phyloP scores from a whole-genome alignment of 2,113 vertebrate species.

The Micronycteris hirsuta region DNA sequence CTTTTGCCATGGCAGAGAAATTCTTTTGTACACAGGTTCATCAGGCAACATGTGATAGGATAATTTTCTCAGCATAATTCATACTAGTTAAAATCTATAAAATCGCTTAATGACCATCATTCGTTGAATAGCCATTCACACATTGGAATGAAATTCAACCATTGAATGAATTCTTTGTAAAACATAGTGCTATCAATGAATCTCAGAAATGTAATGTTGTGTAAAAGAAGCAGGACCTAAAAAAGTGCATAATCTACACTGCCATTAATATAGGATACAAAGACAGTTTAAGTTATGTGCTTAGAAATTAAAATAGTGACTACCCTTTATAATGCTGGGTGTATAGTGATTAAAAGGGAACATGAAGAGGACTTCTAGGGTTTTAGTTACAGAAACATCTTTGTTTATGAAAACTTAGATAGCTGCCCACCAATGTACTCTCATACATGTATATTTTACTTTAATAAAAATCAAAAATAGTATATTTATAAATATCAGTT shows the following conservation, averaged over 20 bases:
- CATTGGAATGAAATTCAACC: background rate
- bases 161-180: background rate
- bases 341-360: background rate
- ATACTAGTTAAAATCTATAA: background rate
- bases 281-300: background rate
- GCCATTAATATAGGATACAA: background rate
- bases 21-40: background rate
- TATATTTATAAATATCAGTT: background rate
- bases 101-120: background rate
- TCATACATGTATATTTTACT: background rate
- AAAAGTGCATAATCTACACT: background rate
- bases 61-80: background rate
- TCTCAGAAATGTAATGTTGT: background rate
- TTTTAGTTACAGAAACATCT: background rate
- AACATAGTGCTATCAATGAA: background rate
- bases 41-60: background rate
- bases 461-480: background rate
- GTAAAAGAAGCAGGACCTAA: background rate
- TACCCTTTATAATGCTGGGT: background rate
- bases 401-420: background rate
- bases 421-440: background rate
- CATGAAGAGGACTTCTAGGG: fast-evolving
- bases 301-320: background rate
- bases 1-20: background rate
- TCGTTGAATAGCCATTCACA: background rate